Evolutionary conservation across 2,797 vertebrate species (phyloP).

Genomic region (Bradypus variegatus): DNA sequence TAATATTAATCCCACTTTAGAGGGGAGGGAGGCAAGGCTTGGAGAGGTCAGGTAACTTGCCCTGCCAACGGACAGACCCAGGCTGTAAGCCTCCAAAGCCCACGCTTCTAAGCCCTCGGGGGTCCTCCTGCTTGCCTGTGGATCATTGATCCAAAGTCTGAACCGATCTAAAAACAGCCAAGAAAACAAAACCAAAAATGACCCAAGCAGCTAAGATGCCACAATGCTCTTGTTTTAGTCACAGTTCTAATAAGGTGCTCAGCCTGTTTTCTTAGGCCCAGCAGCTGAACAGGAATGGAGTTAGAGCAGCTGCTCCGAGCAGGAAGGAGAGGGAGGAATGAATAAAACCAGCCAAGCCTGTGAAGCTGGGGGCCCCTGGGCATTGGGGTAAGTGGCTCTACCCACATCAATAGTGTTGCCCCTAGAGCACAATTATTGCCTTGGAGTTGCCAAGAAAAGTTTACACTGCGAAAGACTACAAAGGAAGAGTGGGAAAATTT

Average conservation of each 20-base stretch:
- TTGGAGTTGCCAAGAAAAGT: neutral
- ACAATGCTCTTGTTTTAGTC: neutral
- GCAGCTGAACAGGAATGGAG: neutral
- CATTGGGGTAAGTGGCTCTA: neutral
- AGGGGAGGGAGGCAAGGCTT: neutral
- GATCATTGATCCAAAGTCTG: rapidly evolving
- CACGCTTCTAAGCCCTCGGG: neutral
- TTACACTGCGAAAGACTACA: neutral
- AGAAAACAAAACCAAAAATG: neutral
- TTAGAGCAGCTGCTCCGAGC: neutral
- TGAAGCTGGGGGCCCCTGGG: neutral
- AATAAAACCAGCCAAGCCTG: neutral
- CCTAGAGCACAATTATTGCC: neutral
- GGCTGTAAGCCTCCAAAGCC: neutral
- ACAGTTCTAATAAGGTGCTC: neutral
- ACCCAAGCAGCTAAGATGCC: neutral
- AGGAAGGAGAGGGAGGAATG: neutral
- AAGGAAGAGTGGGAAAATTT: neutral
- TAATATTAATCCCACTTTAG: neutral
- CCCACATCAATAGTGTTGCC: rapidly evolving
- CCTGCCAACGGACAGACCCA: neutral
- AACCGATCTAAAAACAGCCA: neutral
- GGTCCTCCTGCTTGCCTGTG: neutral
- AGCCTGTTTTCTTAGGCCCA: neutral
- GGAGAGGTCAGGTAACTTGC: neutral